Evolutionary conservation across 1,140 invertebrate species (phyloP), one percentile per base, ranked within the genome.

Genomic region (Plectrocnemia conspersa): DNA sequence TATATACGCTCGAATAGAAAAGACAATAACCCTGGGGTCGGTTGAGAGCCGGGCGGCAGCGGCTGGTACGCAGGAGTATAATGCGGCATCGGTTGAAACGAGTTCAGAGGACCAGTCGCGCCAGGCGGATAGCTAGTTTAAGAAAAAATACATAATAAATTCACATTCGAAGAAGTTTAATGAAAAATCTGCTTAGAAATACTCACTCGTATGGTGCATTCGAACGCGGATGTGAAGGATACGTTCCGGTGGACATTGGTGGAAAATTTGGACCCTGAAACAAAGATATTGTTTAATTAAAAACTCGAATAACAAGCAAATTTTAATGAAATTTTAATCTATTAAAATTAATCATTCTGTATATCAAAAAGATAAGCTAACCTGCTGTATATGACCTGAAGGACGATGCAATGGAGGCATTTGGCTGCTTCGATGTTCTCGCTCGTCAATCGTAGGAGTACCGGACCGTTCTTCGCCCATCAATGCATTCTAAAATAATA

Each of bases 381-480:
- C 11, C n/a, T 16, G n/a, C 16, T 42, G 29, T 29, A 38, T 13
- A 21, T 56, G 54, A 32, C 32, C 24, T 1, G 55, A 45, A 29
- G 33, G 46, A 21, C 16, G 41, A 33, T 57, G 58, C n/a, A 59
- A 56, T 22, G 22, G 48, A 35, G 56, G 56, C 13, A 55, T 45
- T 32, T 64, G 57, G 9, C 29, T 32, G 49, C 45, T 45, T 27
- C 62, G 49, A 53, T 62, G 65, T 58, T 71, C 66, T 66, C 74
- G 52, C 66, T 82, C 80, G 67, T 84, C 82, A 49, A 85, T 79
- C 9, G 83, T 86, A 1, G 84, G 85, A 11, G 84, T 86, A 23
- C 81, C 82, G 9, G 83, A 76, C 32, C 84, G 72, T 58, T 85
- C 83, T 65, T 84, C 82, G 13, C 76, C 69, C 1, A 66, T 54